Base-by-base conservation (phyloP, 1,140 invertebrate species). In the Drosophila bocki region DNA sequence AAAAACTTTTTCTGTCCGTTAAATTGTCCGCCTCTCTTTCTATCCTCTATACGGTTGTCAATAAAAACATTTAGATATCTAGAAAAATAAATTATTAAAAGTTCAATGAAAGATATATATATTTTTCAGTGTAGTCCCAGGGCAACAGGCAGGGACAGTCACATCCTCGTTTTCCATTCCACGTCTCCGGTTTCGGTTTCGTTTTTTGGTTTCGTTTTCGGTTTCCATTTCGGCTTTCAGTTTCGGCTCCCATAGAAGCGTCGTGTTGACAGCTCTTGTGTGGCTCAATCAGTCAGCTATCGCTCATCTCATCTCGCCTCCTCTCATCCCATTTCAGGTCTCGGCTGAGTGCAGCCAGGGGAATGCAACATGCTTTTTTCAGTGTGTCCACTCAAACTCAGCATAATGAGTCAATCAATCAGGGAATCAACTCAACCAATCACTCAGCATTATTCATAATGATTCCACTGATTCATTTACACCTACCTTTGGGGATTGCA, bases 251-350 rank as follows among this genome's bases (percentile, higher is more conserved):
- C 82, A 74, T 70, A 68, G 50, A 69, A 76, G 70, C 68, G 56
- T 82, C 61, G 44, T 37, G 47, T 54, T 80, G 71, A 76, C 83
- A 86, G 79, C 83, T 82, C 86, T 87, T 86, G 71, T 77, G 60
- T 60, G 61, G 65, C 61, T 74, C 59, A 75, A 78, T 78, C 70
- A 70, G 63, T 48, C 50, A 58, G 39, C 45, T 26, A 39, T 45
- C 47, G 41, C 42, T 45, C 35, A 65, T 19, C 60, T 17, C 47
- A 15, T 48, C 22, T 15, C 22, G 8, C 3, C 26, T 17, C 48
- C 17, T 11, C 17, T 15, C 51, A 11, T n/a, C 19, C 35, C 13
- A 39, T 26, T 17, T 39, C 8, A 15, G 35, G 8, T 8, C n/a
- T n/a, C 35, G 22, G 12, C 13, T 35, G 47, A 39, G 35, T 35